These are phyloP conservation scores for Natator depressus DNA, from an alignment of 2,113 vertebrate genomes.

Conservation along the genomic window DNA sequence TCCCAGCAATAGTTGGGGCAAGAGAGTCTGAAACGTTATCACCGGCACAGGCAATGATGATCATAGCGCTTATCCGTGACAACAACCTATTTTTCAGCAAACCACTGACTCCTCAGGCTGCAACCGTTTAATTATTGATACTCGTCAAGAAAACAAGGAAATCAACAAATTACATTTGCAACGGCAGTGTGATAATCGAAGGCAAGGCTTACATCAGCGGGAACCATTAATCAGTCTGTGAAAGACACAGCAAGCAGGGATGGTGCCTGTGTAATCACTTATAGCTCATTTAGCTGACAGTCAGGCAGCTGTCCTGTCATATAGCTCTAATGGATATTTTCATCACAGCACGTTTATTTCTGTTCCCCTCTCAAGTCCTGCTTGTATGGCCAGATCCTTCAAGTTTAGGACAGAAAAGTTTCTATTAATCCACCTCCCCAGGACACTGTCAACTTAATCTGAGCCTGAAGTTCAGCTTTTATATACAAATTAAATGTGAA, in stretches of 20 bases:
- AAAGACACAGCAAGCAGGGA: constrained; percentile 7
- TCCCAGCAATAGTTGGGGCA: neutral
- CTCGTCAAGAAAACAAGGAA: neutral
- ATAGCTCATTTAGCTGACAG: constrained; percentile 51
- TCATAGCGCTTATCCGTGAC: neutral
- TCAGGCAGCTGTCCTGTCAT: constrained; percentile 47
- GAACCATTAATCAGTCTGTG: constrained; percentile 49
- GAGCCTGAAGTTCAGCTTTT: neutral
- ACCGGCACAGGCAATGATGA: neutral
- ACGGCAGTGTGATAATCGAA: neutral
- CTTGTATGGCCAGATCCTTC: neutral
- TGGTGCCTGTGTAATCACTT: constrained; percentile 25
- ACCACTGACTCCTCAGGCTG: neutral
- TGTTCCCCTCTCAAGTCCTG: neutral
- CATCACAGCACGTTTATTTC: constrained; percentile 15
- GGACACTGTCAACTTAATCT: neutral
- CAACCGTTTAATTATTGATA: neutral
- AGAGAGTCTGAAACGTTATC: neutral
- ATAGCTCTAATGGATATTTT: neutral
- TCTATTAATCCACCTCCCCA: neutral
- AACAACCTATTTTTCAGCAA: neutral
- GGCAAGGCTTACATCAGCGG: constrained; percentile 5
- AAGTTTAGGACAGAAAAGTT: neutral
- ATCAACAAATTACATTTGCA: neutral
- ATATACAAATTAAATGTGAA: neutral